Evolutionary conservation across 2,888 invertebrate species (phyloP), one percentile per base, ranked within the genome.

Genomic region (Phalera bucephala): DNA sequence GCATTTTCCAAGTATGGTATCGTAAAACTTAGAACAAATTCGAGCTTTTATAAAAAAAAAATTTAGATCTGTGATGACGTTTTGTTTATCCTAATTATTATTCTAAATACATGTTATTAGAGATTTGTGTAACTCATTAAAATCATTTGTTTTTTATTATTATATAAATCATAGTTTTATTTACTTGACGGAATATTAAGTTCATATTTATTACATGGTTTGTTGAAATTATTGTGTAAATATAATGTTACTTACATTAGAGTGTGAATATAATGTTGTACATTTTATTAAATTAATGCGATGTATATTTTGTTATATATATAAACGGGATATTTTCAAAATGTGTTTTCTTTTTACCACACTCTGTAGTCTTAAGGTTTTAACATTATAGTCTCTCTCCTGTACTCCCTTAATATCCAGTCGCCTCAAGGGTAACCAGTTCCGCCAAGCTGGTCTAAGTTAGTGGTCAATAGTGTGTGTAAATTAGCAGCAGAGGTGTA

Each of bases 291-390:
- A 42, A 30, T 33, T 36, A 35, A 36, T 46, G 22, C 37, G 54
- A 64, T 71, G 59, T 72, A 69, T 70, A 72, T 71, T 72, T 72
- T 75, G 65, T 72, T 72, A 70, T 52, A 38, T 52, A 62, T 63
- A 61, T 54, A 57, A 40, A 31, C 53, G 40, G n/a, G 36, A 45
- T 52, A 45, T 50, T 63, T 53, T 48, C 12, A 12, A 7, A 12
- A 8, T 10, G 10, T 10, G 7, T 12, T 25, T 25, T 5, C 7
- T 25, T 25, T 12, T 12, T 25, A 25, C n/a, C n/a, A n/a, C n/a
- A n/a, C n/a, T n/a, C n/a, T n/a, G n/a, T n/a, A n/a, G n/a, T n/a
- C n/a, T n/a, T n/a, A n/a, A n/a, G n/a, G n/a, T n/a, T n/a, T n/a
- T n/a, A n/a, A n/a, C n/a, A n/a, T n/a, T n/a, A n/a, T n/a, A n/a